Conservation (phyloP, 2,113 vertebrate species). For the Pantherophis guttatus region DNA sequence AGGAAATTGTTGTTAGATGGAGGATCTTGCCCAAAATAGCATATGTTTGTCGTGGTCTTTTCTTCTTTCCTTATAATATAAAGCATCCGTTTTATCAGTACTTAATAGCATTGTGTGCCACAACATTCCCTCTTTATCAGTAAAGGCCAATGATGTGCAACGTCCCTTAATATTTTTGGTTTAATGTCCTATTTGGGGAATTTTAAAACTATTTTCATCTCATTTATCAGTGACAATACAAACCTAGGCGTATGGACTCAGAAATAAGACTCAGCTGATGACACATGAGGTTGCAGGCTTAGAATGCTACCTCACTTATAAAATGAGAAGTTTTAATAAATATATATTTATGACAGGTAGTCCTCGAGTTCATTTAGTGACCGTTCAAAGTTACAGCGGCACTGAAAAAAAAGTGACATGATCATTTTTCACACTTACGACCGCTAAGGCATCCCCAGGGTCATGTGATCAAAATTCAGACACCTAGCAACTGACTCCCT, state of each 20-base stretch:
- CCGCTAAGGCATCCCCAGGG: not conserved
- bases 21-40: not conserved
- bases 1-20: not conserved
- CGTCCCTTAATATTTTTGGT: not conserved
- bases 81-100: not conserved
- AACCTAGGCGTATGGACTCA: not conserved
- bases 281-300: not conserved
- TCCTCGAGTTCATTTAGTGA: not conserved
- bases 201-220: not conserved
- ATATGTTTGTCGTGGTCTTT: not conserved
- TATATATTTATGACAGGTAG: not conserved
- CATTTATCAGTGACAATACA: not conserved
- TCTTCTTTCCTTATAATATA: not conserved
- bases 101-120: not conserved
- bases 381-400: not conserved
- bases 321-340: not conserved
- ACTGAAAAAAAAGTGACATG: not conserved
- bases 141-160: not conserved
- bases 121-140: not conserved
- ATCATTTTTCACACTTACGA: not conserved
- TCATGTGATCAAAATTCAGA: not conserved
- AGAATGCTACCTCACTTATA: not conserved
- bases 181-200: not conserved
- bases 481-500: not conserved
- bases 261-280: not conserved